Evolutionary conservation across 1,140 invertebrate genomes (phyloP).

Genomic region (Trachymyrmex cornetzi): DNA sequence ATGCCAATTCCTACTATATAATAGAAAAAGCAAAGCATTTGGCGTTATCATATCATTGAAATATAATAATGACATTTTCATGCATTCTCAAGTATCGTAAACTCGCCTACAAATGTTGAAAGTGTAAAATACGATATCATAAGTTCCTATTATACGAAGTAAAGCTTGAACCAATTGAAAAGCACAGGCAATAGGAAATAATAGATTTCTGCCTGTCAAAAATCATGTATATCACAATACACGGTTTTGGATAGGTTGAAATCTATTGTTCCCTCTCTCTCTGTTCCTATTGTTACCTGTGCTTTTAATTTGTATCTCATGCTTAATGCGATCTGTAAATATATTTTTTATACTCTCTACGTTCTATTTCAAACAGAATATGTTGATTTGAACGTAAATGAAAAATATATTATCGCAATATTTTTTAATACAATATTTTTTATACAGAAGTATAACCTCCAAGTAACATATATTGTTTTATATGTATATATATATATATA

Average conservation of each 20-base stretch:
- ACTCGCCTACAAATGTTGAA: not conserved
- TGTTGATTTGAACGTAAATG: not conserved
- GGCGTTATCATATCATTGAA: not conserved
- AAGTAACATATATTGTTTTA: too few species aligned
- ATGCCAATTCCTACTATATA: not conserved
- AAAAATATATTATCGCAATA: not conserved
- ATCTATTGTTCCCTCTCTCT: too few species aligned
- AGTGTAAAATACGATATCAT: slow-evolving; percentile 33
- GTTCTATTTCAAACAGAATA: not conserved
- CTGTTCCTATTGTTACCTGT: too few species aligned
- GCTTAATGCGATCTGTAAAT: too few species aligned
- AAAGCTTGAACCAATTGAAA: not conserved
- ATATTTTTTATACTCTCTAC: not conserved
- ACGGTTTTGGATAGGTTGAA: too few species aligned
- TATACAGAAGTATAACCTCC: not conserved
- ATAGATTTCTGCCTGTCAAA: too few species aligned
- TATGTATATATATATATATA: too few species aligned
- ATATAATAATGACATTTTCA: slow-evolving; percentile 34
- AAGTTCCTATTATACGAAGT: not conserved
- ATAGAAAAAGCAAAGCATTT: not conserved
- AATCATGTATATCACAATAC: too few species aligned
- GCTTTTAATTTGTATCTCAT: too few species aligned
- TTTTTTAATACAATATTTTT: slow-evolving; percentile 8
- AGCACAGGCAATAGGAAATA: too few species aligned
- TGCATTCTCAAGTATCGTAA: slow-evolving; percentile 23